A percentile compares a stretch with the other conserved stretches of the same genome.
phyloP scores from a whole-genome alignment of 2,888 invertebrate genomes.

The Tridacna crocea region DNA sequence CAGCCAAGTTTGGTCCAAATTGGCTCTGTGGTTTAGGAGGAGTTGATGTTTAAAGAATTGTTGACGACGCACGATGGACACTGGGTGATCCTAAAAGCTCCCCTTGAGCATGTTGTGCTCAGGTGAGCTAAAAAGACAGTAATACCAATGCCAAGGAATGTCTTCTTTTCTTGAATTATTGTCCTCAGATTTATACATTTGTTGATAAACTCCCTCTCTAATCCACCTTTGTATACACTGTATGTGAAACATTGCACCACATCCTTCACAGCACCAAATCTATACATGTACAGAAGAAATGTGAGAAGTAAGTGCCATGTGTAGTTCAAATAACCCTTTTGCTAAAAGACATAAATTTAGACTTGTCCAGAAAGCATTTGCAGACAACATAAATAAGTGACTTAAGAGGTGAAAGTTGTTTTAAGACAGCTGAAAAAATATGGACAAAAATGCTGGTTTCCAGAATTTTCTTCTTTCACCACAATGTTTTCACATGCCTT shows the following conservation, averaged over 20 bases:
- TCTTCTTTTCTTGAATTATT: slow-evolving; percentile 71
- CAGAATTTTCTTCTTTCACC: neutral
- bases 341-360: neutral
- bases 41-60: no score
- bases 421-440: neutral
- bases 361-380: no score
- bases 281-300: slow-evolving; percentile 72
- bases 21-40: no score
- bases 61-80: no score
- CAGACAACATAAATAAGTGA: neutral
- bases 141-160: slow-evolving; percentile 83
- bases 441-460: slow-evolving; percentile 1
- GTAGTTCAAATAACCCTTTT: neutral
- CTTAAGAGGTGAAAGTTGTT: neutral
- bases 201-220: slow-evolving; percentile 89
- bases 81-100: no score
- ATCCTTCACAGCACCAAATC: slow-evolving; percentile 94
- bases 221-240: slow-evolving; percentile 96
- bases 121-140: no score
- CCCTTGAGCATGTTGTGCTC: no score
- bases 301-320: neutral
- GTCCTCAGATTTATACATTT: slow-evolving; percentile 76
- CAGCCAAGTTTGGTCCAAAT: no score
- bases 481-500: neutral
- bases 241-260: slow-evolving; percentile 94